phyloP scores from a whole-genome alignment of 2,797 vertebrate genomes.

The Sebastes steindachneri region DNA sequence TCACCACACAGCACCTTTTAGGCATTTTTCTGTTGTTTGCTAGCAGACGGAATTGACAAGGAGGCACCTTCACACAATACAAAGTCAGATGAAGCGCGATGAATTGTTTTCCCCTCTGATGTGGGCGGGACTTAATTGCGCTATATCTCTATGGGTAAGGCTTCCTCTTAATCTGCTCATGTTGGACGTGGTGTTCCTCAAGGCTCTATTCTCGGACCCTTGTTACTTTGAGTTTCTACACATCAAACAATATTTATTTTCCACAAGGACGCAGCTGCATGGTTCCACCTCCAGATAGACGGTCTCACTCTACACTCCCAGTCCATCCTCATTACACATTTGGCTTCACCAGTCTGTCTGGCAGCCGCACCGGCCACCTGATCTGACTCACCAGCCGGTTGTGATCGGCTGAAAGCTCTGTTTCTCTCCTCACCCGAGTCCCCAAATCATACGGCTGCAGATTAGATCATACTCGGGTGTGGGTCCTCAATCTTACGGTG shows the following conservation, averaged over 20 bases:
- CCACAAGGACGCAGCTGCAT: not conserved
- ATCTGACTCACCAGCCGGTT: not conserved
- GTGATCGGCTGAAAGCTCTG: slow-evolving; percentile 1
- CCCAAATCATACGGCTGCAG: not conserved
- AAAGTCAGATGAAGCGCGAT: no score
- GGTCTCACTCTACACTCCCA: not conserved
- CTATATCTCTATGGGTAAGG: no score
- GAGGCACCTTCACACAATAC: no score
- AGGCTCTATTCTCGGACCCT: not conserved
- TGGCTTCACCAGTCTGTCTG: slow-evolving; percentile 10
- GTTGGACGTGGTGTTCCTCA: slow-evolving; percentile 1
- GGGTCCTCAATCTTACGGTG: not conserved
- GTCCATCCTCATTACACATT: not conserved
- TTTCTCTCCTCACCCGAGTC: not conserved
- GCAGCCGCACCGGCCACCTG: slow-evolving; percentile 8
- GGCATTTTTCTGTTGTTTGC: no score
- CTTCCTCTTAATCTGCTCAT: not conserved
- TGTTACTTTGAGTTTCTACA: not conserved
- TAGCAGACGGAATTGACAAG: no score
- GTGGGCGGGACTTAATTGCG: no score
- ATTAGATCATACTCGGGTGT: not conserved
- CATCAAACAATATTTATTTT: not conserved
- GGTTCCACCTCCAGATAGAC: not conserved
- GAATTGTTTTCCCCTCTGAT: fast-evolving
- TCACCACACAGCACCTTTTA: no score